phyloP scores from a whole-genome alignment of 92 coral and sea anemone species.

The Paragorgia papillata region DNA sequence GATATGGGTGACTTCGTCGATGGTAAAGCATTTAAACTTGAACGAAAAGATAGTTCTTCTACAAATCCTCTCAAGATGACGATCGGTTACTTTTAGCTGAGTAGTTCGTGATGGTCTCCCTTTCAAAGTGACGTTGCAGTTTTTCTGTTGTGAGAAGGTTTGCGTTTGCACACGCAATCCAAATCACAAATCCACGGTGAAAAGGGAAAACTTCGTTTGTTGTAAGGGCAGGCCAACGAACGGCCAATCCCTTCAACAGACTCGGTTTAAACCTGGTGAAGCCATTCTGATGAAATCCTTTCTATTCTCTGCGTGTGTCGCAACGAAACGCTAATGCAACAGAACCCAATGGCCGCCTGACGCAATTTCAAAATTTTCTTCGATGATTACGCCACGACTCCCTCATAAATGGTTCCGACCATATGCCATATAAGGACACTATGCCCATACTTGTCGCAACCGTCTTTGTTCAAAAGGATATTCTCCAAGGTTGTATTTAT shows the following conservation, averaged over 20 bases:
- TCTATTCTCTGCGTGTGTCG: slow-evolving; percentile 41
- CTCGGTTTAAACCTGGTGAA: slow-evolving; percentile 13
- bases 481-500: slow-evolving; percentile 1
- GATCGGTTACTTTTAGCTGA: too few relatives aligned
- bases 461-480: slow-evolving; percentile 22
- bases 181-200: too few relatives aligned
- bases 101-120: slow-evolving; percentile 17
- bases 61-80: too few relatives aligned
- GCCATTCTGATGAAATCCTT: slow-evolving; percentile 26
- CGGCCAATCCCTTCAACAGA: slow-evolving; percentile 48
- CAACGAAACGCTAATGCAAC: slow-evolving; percentile 39
- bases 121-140: slow-evolving; percentile 35
- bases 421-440: slow-evolving; percentile 22
- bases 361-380: slow-evolving; percentile 40
- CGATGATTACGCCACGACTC: slow-evolving; percentile 49
- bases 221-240: slow-evolving; percentile 37
- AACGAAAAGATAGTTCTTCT: too few relatives aligned
- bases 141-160: background rate
- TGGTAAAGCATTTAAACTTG: slow-evolving; percentile 40
- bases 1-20: slow-evolving; percentile 91
- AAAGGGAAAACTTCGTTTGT: background rate
- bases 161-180: slow-evolving; percentile 11
- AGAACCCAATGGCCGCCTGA: slow-evolving; percentile 44
- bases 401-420: slow-evolving; percentile 1
- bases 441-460: slow-evolving; percentile 2